phyloP scores from a whole-genome alignment of 2,113 vertebrate genomes.

The Colinus virginianus region DNA sequence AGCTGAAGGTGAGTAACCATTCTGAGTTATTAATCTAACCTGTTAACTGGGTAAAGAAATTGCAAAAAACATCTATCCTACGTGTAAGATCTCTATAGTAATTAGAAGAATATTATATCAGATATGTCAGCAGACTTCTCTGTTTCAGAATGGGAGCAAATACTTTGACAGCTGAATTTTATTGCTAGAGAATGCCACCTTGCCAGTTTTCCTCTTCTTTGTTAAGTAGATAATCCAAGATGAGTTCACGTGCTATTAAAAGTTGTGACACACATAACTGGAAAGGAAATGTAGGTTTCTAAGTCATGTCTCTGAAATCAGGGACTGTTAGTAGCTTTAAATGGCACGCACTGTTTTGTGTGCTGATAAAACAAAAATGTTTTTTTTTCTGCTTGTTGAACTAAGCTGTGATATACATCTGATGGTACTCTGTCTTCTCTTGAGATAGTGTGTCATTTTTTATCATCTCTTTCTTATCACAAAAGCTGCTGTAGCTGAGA shows the following conservation, averaged over 20 bases:
- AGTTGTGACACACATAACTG: background rate
- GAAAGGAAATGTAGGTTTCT: background rate
- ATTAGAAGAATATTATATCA: background rate
- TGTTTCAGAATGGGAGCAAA: background rate
- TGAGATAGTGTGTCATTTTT: slow-evolving; percentile 5
- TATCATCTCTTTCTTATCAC: slow-evolving; percentile 7
- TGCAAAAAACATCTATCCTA: background rate
- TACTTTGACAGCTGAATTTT: background rate
- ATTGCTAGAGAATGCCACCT: background rate
- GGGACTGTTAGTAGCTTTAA: background rate
- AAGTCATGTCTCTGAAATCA: background rate
- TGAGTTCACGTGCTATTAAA: background rate
- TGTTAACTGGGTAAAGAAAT: background rate
- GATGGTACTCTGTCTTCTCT: background rate
- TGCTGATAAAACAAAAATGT: background rate
- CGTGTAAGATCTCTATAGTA: background rate
- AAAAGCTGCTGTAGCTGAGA: background rate
- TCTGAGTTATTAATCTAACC: background rate
- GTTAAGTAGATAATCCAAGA: background rate
- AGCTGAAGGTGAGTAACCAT: slow-evolving; percentile 86
- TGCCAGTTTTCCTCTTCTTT: background rate
- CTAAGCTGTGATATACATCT: background rate
- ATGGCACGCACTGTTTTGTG: background rate
- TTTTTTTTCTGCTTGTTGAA: slow-evolving; percentile 17
- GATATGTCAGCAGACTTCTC: background rate